Evolutionary conservation across 2,113 vertebrate genomes (phyloP).

Genomic region (Oryctolagus cuniculus): mOryCun1.1 NC_091449.1:41064501-41065000

Average conservation of each 20-base stretch:
- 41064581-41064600: neutral
- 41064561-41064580: neutral
- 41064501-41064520: neutral
- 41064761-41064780: neutral
- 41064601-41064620: neutral
- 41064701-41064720: neutral
- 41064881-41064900: neutral
- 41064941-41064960: neutral
- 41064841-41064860: neutral
- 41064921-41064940: neutral
- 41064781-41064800: neutral
- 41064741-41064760: neutral
- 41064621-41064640: neutral
- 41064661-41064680: neutral
- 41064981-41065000: slow-evolving; percentile 80
- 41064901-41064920: neutral
- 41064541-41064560: rapidly evolving
- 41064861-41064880: neutral
- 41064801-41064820: neutral
- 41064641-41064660: neutral
- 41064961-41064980: neutral
- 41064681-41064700: neutral
- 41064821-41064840: neutral
- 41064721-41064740: neutral
- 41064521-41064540: neutral